phyloP scores from a whole-genome alignment of 1,140 invertebrate species.

The Dendroctonus ponderosae region DNA sequence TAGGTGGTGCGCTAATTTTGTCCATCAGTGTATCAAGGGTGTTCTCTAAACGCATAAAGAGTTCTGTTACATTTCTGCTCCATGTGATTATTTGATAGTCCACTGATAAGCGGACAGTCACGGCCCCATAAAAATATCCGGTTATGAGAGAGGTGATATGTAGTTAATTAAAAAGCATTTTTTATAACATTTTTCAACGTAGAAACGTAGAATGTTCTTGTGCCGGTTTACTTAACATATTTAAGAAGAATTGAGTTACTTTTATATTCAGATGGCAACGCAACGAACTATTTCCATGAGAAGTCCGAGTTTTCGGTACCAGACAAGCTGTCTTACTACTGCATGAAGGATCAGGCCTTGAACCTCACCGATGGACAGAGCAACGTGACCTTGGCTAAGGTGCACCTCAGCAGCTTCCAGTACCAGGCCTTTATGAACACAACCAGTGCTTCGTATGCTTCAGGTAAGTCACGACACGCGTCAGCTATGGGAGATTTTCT shows the following conservation, averaged over 20 bases:
- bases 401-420: conserved; percentile 62
- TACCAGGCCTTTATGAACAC: conserved; percentile 68
- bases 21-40: too few species aligned
- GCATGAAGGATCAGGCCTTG: conserved; percentile 57
- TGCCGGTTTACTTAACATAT: too few species aligned
- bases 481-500: neutral
- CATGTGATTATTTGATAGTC: too few species aligned
- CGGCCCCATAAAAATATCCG: too few species aligned
- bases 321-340: conserved; percentile 66
- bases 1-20: too few species aligned
- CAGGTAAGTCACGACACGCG: conserved; percentile 51
- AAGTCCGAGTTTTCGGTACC: conserved; percentile 43
- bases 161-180: too few species aligned
- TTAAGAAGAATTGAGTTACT: neutral
- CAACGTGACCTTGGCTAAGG: conserved; percentile 45
- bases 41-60: too few species aligned
- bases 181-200: too few species aligned
- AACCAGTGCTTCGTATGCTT: conserved; percentile 53
- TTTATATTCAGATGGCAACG: conserved; percentile 10
- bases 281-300: conserved; percentile 19
- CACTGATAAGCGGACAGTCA: too few species aligned
- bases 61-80: too few species aligned
- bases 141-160: too few species aligned
- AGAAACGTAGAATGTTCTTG: too few species aligned
- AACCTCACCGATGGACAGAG: conserved; percentile 52